Evolutionary conservation across 2,888 invertebrate genomes (phyloP).

Genomic region (Perithous albicinctus): DNA sequence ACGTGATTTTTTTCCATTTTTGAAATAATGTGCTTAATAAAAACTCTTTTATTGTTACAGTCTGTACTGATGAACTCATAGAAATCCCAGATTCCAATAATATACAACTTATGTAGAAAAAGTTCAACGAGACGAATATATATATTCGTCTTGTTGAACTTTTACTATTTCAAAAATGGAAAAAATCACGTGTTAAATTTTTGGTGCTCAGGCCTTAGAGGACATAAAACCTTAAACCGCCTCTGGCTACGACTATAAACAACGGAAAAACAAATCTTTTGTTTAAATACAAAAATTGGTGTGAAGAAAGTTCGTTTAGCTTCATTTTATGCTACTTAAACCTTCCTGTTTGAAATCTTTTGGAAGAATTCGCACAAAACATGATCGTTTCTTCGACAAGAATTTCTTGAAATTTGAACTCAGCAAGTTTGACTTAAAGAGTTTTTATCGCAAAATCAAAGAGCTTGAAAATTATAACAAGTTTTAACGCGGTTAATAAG

Average conservation of each 20-base stretch:
- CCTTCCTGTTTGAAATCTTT: background rate
- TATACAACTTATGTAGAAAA: too few relatives aligned
- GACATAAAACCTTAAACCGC: too few relatives aligned
- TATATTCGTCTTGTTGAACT: too few relatives aligned
- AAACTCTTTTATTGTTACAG: too few relatives aligned
- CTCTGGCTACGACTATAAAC: background rate
- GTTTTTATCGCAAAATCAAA: background rate
- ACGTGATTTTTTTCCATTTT: too few relatives aligned
- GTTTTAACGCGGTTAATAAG: slow-evolving; percentile 13
- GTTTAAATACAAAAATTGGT: background rate
- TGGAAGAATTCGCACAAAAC: background rate
- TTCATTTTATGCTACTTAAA: background rate
- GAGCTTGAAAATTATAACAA: background rate
- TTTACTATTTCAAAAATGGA: too few relatives aligned
- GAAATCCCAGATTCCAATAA: too few relatives aligned
- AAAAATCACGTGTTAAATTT: too few relatives aligned
- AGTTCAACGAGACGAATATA: too few relatives aligned
- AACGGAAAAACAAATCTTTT: background rate
- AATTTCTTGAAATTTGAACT: background rate
- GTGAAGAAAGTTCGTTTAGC: background rate
- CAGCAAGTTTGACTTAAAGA: background rate
- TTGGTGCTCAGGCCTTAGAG: too few relatives aligned
- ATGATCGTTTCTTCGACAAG: background rate
- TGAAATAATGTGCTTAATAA: too few relatives aligned
- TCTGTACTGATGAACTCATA: too few relatives aligned